These are phyloP conservation scores for Malurus elegans DNA, from an alignment of 2,113 vertebrate genomes.

Conservation along the genomic window DNA sequence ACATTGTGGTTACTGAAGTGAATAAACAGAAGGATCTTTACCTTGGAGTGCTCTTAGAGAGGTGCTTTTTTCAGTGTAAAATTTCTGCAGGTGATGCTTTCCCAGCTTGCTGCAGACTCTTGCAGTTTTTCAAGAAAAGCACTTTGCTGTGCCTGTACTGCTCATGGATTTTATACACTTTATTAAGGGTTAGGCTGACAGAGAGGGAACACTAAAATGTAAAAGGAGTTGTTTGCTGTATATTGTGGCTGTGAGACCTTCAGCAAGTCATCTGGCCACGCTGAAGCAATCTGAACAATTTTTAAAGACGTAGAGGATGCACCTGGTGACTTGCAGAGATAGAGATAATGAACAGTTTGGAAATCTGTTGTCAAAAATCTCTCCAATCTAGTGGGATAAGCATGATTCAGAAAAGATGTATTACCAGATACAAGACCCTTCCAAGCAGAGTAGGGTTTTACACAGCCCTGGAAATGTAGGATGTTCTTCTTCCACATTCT, in stretches of 20 bases:
- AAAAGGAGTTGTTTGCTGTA: neutral
- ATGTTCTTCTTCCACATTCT: neutral
- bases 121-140: neutral
- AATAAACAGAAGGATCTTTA: neutral
- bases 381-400: neutral
- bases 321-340: neutral
- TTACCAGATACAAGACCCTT: neutral
- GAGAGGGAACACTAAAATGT: neutral
- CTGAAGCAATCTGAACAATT: neutral
- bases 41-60: fast-evolving
- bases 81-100: neutral
- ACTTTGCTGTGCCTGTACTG: neutral
- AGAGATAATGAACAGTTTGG: neutral
- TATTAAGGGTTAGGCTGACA: neutral
- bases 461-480: fast-evolving
- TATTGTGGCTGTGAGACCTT: neutral
- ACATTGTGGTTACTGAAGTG: neutral
- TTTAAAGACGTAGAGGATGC: neutral
- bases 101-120: neutral
- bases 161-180: neutral
- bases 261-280: neutral
- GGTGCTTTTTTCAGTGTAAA: neutral
- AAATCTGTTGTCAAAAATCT: neutral
- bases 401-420: neutral
- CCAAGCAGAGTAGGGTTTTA: neutral